Conservation (phyloP, 2,888 invertebrate genomes). For the Himalopsyche kuldschensis region DNA sequence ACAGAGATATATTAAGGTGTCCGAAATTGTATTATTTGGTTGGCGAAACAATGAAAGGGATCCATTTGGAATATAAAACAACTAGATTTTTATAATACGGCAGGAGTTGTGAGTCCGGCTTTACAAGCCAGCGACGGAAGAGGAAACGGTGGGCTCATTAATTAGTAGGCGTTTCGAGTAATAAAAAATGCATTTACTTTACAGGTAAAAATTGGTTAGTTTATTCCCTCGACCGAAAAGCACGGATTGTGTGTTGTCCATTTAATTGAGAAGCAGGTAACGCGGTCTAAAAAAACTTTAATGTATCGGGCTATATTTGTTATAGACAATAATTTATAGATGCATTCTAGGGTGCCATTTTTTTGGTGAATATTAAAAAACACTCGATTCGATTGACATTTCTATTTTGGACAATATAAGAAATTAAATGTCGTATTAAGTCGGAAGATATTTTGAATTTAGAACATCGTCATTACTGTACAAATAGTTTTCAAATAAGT, state of each 20-base stretch:
- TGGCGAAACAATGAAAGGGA: neutral
- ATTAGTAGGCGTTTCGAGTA: constrained; percentile 22
- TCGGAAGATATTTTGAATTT: too few relatives aligned
- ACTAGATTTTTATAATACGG: neutral
- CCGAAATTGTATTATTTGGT: neutral
- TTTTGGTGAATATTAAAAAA: too few relatives aligned
- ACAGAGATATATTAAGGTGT: neutral
- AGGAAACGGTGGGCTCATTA: constrained; percentile 28
- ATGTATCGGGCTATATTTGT: neutral
- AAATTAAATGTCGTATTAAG: too few relatives aligned
- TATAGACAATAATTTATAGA: too few relatives aligned
- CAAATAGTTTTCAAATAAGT: too few relatives aligned
- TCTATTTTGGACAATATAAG: too few relatives aligned
- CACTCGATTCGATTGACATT: too few relatives aligned
- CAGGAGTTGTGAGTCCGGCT: neutral
- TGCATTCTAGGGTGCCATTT: too few relatives aligned
- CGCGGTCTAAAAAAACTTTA: neutral
- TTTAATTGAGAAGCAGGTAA: neutral
- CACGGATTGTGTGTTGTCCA: neutral
- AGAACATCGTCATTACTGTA: too few relatives aligned
- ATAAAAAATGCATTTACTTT: neutral
- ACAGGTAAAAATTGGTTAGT: neutral
- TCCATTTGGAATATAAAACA: neutral
- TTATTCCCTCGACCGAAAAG: neutral
- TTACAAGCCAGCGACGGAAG: constrained; percentile 9